A percentile compares a stretch with the other conserved stretches of the same genome.
Conservation (phyloP, 2,113 vertebrate genomes). For the Elaphurus davidianus region DNA sequence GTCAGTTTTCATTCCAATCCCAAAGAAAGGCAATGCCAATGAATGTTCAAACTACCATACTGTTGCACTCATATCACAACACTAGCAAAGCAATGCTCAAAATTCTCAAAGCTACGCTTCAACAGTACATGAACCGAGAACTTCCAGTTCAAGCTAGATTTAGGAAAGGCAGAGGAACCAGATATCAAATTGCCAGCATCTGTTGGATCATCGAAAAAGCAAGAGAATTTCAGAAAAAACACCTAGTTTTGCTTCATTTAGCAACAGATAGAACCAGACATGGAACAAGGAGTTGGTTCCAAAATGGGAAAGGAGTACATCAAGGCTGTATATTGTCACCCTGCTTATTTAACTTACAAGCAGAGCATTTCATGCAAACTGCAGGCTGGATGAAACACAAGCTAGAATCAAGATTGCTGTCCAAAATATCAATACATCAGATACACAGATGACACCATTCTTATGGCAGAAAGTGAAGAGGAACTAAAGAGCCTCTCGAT, state of each 20-base stretch:
- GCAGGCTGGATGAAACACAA: accelerated
- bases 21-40: background rate
- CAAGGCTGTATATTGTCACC: background rate
- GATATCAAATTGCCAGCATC: background rate
- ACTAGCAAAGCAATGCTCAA: background rate
- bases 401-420: background rate
- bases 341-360: background rate
- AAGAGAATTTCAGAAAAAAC: background rate
- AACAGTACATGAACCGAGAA: background rate
- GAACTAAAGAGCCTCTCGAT: background rate
- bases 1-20: background rate
- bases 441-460: background rate
- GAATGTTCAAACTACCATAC: background rate
- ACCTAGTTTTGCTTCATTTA: background rate
- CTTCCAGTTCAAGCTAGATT: background rate
- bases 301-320: background rate
- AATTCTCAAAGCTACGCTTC: background rate
- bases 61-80: too few relatives aligned
- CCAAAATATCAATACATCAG: background rate
- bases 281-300: background rate
- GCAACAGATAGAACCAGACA: background rate
- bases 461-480: background rate
- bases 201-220: background rate
- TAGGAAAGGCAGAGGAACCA: background rate
- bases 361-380: background rate